Conservation (phyloP, 2,888 invertebrate species). For the Neoitamus cyanurus region DNA sequence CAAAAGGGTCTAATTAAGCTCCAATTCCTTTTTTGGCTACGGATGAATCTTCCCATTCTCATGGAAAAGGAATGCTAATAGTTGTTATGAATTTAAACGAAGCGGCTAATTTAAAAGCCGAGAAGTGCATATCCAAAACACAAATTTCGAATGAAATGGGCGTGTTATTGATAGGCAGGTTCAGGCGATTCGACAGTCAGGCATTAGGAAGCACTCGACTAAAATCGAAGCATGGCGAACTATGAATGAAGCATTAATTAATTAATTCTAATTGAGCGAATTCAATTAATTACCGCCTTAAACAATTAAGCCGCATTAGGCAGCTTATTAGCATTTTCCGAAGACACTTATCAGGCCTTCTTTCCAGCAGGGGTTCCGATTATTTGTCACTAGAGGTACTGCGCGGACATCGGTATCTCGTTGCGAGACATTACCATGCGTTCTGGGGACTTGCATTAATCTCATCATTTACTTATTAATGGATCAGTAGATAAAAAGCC, state of each 20-base stretch:
- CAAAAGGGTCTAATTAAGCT: not conserved
- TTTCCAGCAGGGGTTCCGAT: slow-evolving; percentile 24
- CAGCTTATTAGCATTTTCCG: slow-evolving; percentile 17
- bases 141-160: not conserved
- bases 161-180: slow-evolving; percentile 7
- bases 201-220: not conserved
- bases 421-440: not conserved
- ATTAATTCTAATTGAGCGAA: slow-evolving; percentile 29
- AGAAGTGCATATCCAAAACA: not conserved
- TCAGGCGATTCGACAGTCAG: not conserved
- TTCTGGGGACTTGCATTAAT: slow-evolving; percentile 1
- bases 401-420: not conserved
- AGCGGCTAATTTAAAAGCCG: not conserved
- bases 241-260: slow-evolving; percentile 18
- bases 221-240: not conserved
- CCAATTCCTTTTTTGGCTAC: not conserved
- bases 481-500: not conserved
- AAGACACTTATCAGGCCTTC: not conserved
- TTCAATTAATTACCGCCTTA: not conserved
- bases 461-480: not conserved
- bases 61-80: not conserved
- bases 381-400: slow-evolving; percentile 24
- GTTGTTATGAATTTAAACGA: not conserved
- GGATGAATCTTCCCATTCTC: not conserved
- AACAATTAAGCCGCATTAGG: not conserved